Evolutionary conservation across 1,140 invertebrate genomes (phyloP), one percentile per base, ranked within the genome.

Genomic region (Drosophila littoralis): DNA sequence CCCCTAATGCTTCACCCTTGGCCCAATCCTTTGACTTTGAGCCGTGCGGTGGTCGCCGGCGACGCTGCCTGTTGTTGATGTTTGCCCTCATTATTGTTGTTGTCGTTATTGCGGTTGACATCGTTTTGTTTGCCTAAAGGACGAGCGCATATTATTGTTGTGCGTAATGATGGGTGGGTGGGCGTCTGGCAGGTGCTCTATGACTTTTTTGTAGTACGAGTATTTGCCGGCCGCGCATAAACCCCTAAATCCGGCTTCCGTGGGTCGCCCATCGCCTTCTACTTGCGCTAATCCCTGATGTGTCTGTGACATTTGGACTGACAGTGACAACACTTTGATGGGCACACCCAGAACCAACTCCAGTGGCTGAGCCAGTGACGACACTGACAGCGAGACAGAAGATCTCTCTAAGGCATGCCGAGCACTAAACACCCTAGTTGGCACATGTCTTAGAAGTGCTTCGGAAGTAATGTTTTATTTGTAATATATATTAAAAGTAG

Each of bases 251-350:
- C 76, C 86, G 43, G 69, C 81, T 81, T 69, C 80, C 74, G 72
- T 60, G 46, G 43, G 33, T 43, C 15, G 22, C 33, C 55, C 60
- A 40, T 51, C 63, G 68, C 65, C 63, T 77, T 73, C 72, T 63
- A 63, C 60, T 67, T 66, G 84, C 74, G 74, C 71, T 91, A 91
- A 91, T 91, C 90, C 90, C 90, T 91, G 90, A 91, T 81, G 90
- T 91, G 90, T 91, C 90, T 88, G 51, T 90, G 90, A 91, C 90
- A 91, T 90, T 81, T 72, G 82, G 82, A 88, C 85, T 91, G 90
- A 91, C 90, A 91, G 90, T 91, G 90, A 91, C 90, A 91, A 91
- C 86, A 88, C 90, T 91, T 91, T 91, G 90, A 91, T 88, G 90
- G 85, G 81, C 50, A 76, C 71, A 52, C 63, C 45, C 58, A 61